Percentiles rank a stretch among this genome's conserved stretches.
phyloP scores from a whole-genome alignment of 2,113 vertebrate species.

The Ochotona curzoniae region DNA sequence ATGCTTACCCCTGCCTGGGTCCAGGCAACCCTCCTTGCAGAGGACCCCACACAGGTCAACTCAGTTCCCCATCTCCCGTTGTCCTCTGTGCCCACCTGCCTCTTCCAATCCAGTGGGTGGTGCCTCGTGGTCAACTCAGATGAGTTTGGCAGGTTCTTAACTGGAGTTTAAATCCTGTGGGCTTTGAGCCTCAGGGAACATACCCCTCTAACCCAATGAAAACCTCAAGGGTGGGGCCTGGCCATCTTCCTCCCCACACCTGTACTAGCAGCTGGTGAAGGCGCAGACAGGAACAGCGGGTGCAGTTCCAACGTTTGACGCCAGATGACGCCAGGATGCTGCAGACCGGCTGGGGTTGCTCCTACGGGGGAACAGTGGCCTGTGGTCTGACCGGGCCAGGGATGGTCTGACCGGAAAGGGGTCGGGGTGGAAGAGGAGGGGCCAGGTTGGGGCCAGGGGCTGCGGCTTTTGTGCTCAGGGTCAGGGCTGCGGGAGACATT shows the following conservation, averaged over 20 bases:
- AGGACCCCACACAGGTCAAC: not conserved
- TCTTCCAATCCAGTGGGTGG: not conserved
- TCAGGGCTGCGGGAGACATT: not conserved
- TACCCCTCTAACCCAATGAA: not conserved
- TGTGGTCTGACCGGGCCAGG: no score
- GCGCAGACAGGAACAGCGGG: not conserved
- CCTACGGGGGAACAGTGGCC: no score
- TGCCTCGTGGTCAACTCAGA: not conserved
- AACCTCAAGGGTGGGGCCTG: not conserved
- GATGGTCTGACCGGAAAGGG: no score
- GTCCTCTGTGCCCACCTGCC: not conserved
- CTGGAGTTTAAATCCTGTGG: not conserved
- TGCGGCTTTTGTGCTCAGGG: not conserved
- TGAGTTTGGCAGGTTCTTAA: not conserved
- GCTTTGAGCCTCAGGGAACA: not conserved
- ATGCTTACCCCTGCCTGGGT: not conserved
- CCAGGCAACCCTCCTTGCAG: not conserved
- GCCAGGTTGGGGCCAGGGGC: not conserved
- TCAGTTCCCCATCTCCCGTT: not conserved
- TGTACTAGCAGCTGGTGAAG: not conserved
- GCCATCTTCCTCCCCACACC: no score
- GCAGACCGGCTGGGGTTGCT: not conserved
- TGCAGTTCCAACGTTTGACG: not conserved
- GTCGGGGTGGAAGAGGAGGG: accelerated
- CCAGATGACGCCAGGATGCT: slow-evolving; percentile 35